A percentile compares a stretch with the other conserved stretches of the same genome.
These are phyloP conservation scores for Sericinus montela DNA, from an alignment of 2,888 invertebrate genomes.

Conservation along the genomic window DNA sequence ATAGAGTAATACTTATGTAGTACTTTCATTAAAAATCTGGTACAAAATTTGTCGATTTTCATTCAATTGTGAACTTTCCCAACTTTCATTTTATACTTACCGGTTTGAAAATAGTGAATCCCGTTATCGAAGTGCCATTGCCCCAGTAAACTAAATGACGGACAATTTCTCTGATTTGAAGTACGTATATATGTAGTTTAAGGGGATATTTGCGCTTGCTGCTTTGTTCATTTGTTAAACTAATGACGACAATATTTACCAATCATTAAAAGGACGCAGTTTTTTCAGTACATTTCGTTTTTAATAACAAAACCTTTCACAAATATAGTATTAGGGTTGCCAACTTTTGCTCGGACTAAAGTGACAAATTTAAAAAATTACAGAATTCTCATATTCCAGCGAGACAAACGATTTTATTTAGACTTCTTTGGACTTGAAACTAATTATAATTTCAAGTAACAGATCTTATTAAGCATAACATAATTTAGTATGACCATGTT, in stretches of 20 bases:
- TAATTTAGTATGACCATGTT: too few species aligned
- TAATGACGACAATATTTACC: conserved; percentile 5
- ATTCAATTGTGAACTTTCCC: conserved; percentile 67
- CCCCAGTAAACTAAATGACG: conserved; percentile 55
- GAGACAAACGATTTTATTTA: too few species aligned
- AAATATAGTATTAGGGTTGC: too few species aligned
- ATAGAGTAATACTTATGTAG: too few species aligned
- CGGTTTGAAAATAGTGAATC: conserved; percentile 48
- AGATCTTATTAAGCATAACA: too few species aligned
- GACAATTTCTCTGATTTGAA: conserved; percentile 35
- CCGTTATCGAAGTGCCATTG: conserved; percentile 60
- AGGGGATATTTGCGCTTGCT: conserved; percentile 3
- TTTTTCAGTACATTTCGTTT: not conserved
- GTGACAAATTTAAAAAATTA: too few species aligned
- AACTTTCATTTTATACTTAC: conserved; percentile 64
- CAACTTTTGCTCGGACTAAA: too few species aligned
- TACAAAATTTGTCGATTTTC: conserved; percentile 20
- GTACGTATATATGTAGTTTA: conserved; percentile 10
- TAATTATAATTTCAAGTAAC: too few species aligned
- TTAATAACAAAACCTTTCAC: not conserved
- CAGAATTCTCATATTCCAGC: too few species aligned
- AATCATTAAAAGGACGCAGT: not conserved
- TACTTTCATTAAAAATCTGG: conserved; percentile 4
- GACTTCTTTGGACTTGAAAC: too few species aligned
- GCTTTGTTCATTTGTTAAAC: conserved; percentile 4